A percentile compares a stretch with the other conserved stretches of the same genome.
Evolutionary conservation across 2,797 vertebrate genomes (phyloP).

Genomic region (Catharus ustulatus): DNA sequence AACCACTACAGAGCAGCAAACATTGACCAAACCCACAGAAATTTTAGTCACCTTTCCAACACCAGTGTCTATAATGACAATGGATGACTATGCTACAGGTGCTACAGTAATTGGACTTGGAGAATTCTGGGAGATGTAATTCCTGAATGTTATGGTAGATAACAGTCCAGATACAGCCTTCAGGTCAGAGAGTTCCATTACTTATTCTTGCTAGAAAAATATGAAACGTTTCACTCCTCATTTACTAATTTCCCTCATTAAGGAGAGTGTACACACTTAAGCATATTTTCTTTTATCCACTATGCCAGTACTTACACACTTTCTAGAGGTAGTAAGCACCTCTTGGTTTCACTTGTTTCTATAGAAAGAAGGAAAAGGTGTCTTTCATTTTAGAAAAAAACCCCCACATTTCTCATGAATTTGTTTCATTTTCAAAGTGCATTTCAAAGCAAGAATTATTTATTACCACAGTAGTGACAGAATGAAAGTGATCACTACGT

Average conservation of each 20-base stretch:
- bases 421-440: background rate
- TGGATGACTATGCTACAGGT: background rate
- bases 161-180: background rate
- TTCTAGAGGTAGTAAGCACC: background rate
- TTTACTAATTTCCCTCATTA: background rate
- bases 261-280: background rate
- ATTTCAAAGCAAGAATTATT: background rate
- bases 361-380: accelerated
- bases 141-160: background rate
- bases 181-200: background rate
- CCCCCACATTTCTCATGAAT: accelerated
- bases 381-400: background rate
- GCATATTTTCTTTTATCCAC: background rate
- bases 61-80: accelerated
- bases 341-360: background rate
- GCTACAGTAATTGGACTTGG: background rate
- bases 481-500: background rate
- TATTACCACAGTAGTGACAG: background rate
- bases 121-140: background rate
- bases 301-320: background rate
- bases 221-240: background rate
- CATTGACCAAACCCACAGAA: background rate
- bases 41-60: background rate
- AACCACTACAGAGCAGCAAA: background rate
- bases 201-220: background rate